Conservation (phyloP, 2,797 vertebrate genomes). For the Lacerta viridis region DNA sequence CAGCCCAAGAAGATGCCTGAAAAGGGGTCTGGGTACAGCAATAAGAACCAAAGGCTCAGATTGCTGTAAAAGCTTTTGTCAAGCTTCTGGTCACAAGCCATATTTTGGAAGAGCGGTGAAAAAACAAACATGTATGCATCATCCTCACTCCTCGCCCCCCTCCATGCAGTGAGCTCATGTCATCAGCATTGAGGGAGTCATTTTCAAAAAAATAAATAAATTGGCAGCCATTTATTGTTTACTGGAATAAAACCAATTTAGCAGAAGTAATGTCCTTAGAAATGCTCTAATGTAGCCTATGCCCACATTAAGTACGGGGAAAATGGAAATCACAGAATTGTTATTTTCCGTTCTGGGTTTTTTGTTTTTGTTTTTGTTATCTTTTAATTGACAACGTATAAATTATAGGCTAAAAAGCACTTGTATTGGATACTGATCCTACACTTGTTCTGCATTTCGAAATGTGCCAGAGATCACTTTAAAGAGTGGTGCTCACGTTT, state of each 20-base stretch:
- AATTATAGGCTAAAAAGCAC: background rate
- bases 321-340: background rate
- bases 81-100: constrained; percentile 16
- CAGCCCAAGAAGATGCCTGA: background rate
- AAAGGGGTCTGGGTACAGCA: background rate
- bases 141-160: background rate
- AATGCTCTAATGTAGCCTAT: background rate
- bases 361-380: background rate
- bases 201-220: background rate
- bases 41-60: background rate
- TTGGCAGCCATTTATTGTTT: background rate
- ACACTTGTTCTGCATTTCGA: background rate
- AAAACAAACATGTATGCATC: background rate
- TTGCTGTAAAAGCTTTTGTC: background rate
- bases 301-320: too few species aligned
- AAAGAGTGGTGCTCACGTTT: background rate
- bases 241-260: background rate
- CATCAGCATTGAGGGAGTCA: background rate
- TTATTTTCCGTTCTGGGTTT: too few species aligned
- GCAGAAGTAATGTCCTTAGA: background rate
- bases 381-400: background rate
- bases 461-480: background rate
- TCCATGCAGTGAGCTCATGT: background rate
- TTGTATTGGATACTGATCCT: background rate
- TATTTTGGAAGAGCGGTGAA: background rate